Base-by-base conservation (phyloP, 2,113 vertebrate species). In the Pseudopodoces humilis region DNA sequence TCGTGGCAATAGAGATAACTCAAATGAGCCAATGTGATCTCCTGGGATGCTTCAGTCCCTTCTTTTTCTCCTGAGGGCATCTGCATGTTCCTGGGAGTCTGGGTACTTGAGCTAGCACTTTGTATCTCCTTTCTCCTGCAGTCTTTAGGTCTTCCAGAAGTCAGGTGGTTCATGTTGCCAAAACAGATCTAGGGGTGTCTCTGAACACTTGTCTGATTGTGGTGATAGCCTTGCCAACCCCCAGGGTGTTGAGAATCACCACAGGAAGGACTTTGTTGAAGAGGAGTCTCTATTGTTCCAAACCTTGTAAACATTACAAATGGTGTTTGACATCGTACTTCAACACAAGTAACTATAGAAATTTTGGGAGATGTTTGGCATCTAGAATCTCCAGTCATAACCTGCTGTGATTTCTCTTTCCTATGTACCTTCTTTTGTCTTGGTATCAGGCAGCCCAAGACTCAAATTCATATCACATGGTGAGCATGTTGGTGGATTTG, bases 1-100 rank as follows among this genome's bases (percentile, higher is more conserved):
- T n/a, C 0, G 0, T 43, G 46, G 33, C 25, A 67, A 4, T 22
- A 8, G 9, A 20, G 10, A 35, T 53, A 35, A 21, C 17, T 79
- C 44, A 71, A 14, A 78, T 22, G 49, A 79, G 35, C 35, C 46
- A 58, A 13, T 30, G 28, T 58, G 46, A 39, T 72, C 43, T 80
- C 9, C 6, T 35, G 37, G 25, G 46, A 41, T 21, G 6, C 3
- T 79, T 44, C 18, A 64, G 16, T 22, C 7, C 37, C 11, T 78
- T 35, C 50, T 77, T 85, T 4, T 10, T 80, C 46, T 83, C n/a
- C 49, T 9, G 14, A 35, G 31, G 58, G 10, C 53, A 58, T 30
- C 46, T 64, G 15, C 33, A 3, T 33, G 9, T 27, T 89, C 9
- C 37, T 75, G 28, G 47, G 15, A 82, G 31, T 15, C 6, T 13